These are phyloP conservation scores for Himalopsyche tibetana DNA, from an alignment of 2,888 invertebrate genomes.

Conservation along the genomic window DNA sequence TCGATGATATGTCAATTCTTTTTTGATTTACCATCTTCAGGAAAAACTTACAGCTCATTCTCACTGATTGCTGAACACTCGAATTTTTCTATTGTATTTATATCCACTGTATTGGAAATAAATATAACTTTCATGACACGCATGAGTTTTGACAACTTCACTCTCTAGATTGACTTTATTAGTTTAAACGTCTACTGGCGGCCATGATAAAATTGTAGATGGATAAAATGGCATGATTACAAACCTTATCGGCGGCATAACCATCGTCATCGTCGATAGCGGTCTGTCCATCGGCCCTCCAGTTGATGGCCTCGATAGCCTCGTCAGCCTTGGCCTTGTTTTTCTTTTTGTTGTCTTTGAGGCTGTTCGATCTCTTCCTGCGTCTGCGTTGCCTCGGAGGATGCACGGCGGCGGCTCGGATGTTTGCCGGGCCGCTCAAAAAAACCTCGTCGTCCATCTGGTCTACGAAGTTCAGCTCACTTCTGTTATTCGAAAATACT, in stretches of 20 bases:
- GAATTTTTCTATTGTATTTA: too few relatives aligned
- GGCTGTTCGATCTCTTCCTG: constrained; percentile 56
- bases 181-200: too few relatives aligned
- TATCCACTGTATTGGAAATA: too few relatives aligned
- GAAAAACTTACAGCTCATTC: too few relatives aligned
- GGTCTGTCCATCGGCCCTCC: constrained; percentile 44
- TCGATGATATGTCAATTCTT: too few relatives aligned
- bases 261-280: constrained; percentile 43
- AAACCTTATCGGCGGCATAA: constrained; percentile 20
- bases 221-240: not conserved
- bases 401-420: constrained; percentile 28
- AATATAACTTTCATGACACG: too few relatives aligned
- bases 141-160: too few relatives aligned
- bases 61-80: too few relatives aligned
- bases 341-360: constrained; percentile 56
- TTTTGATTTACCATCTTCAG: too few relatives aligned
- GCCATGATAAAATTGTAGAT: too few relatives aligned
- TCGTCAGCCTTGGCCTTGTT: constrained; percentile 50
- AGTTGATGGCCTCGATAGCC: constrained; percentile 39
- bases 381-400: constrained; percentile 61
- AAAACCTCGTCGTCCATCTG: constrained; percentile 63
- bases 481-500: not conserved
- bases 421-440: constrained; percentile 38
- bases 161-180: too few relatives aligned
- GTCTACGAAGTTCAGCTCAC: not conserved